These are phyloP conservation scores for Nomada lathburiana DNA, from an alignment of 2,888 invertebrate genomes.

Conservation along the genomic window DNA sequence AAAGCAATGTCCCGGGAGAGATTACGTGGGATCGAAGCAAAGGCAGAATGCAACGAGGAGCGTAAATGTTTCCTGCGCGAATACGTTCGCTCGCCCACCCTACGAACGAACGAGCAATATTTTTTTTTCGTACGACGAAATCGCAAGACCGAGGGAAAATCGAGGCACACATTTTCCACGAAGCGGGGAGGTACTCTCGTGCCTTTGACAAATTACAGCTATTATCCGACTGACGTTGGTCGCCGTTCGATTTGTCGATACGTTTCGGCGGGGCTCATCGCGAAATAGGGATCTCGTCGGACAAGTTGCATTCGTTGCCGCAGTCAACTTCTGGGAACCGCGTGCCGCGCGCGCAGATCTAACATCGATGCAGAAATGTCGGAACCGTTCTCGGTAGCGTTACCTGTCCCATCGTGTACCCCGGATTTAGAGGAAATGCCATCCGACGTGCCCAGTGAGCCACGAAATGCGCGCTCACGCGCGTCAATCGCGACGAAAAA, in stretches of 20 bases:
- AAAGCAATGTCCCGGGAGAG: constrained; percentile 30
- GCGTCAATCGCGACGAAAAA: constrained; percentile 68
- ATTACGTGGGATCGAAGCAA: constrained; percentile 51
- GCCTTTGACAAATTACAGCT: constrained; percentile 69
- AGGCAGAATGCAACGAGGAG: constrained; percentile 43
- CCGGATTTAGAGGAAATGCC: constrained; percentile 3
- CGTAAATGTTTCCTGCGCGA: constrained; percentile 18
- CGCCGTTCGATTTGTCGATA: constrained; percentile 74
- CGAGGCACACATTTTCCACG: constrained; percentile 65
- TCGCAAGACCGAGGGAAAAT: constrained; percentile 61
- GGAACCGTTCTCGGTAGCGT: constrained; percentile 24
- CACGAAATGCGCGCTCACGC: constrained; percentile 79
- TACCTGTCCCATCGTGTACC: constrained; percentile 54
- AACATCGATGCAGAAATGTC: constrained; percentile 6
- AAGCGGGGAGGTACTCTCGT: constrained; percentile 46
- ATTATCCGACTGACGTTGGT: constrained; percentile 67
- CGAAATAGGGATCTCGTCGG: constrained; percentile 53
- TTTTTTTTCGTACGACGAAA: constrained; percentile 16
- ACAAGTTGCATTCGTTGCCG: background rate
- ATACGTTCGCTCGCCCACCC: constrained; percentile 31
- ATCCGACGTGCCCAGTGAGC: constrained; percentile 78
- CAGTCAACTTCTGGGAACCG: background rate
- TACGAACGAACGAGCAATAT: constrained; percentile 35
- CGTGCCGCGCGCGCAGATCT: constrained; percentile 48
- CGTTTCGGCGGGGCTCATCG: constrained; percentile 62